phyloP scores from a whole-genome alignment of 2,113 vertebrate species.

The Meleagris gallopavo region DNA sequence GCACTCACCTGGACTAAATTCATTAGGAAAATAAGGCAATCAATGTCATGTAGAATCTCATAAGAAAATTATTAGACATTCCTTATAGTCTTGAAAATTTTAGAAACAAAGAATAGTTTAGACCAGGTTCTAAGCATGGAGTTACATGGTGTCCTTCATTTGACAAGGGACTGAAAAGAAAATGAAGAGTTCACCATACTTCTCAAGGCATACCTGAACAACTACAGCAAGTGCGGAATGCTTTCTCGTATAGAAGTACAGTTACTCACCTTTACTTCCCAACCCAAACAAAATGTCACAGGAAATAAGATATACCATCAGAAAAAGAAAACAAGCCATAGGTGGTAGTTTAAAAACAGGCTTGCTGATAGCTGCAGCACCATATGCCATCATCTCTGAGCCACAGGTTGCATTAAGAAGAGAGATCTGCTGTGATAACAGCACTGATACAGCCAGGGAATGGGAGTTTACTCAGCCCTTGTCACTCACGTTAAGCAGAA shows the following conservation, averaged over 20 bases:
- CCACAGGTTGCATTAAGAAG: background rate
- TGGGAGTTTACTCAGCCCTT: background rate
- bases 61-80: background rate
- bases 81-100: background rate
- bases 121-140: background rate
- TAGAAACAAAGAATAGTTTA: background rate
- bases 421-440: background rate
- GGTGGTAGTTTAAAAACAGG: background rate
- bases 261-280: background rate
- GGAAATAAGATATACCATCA: background rate
- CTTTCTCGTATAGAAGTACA: background rate
- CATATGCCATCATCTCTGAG: background rate
- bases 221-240: background rate
- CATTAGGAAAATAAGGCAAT: background rate
- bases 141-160: background rate
- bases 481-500: background rate
- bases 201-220: background rate
- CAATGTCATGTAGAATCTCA: background rate
- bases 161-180: background rate
- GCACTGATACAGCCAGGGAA: background rate
- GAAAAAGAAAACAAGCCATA: background rate
- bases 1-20: background rate
- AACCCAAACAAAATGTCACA: background rate
- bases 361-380: background rate
- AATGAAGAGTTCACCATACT: background rate